These are phyloP conservation scores for Mus spicilegus DNA, from an alignment of 2,113 vertebrate genomes.

Conservation along the genomic window DNA sequence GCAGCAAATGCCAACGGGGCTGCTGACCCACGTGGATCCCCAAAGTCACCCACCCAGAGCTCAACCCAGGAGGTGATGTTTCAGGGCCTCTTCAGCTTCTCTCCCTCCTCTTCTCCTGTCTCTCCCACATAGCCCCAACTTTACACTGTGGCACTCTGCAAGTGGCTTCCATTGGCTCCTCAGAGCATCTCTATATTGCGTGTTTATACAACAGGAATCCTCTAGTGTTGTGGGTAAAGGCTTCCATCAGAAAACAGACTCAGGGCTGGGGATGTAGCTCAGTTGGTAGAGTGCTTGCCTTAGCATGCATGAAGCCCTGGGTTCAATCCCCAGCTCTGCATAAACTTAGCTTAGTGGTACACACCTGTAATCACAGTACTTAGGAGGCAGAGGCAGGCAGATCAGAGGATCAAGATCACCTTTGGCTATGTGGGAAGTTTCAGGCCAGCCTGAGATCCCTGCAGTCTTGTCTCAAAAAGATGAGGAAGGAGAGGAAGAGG, in stretches of 20 bases:
- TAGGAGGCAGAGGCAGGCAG: background rate
- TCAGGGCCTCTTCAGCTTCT: rapidly evolving
- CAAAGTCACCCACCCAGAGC: background rate
- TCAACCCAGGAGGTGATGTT: background rate
- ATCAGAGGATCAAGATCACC: background rate
- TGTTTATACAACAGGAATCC: background rate
- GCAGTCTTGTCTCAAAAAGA: background rate
- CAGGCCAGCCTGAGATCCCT: background rate
- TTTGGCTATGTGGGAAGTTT: background rate
- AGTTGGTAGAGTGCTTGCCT: background rate
- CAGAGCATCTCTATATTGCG: background rate
- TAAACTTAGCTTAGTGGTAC: background rate
- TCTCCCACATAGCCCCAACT: rapidly evolving
- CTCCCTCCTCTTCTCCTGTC: background rate
- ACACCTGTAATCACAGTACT: background rate
- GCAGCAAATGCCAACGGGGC: background rate
- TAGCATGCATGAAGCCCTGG: background rate
- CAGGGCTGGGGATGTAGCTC: background rate
- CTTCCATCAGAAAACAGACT: background rate
- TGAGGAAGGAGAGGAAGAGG: background rate
- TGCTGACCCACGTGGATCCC: background rate
- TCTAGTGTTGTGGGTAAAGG: background rate
- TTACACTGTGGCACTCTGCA: background rate
- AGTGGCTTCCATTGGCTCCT: rapidly evolving
- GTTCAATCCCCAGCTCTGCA: background rate